A percentile compares a stretch with the other conserved stretches of the same genome.
phyloP scores from a whole-genome alignment of 2,888 invertebrate genomes.

The Spatulosminthurus flaviceps region DNA sequence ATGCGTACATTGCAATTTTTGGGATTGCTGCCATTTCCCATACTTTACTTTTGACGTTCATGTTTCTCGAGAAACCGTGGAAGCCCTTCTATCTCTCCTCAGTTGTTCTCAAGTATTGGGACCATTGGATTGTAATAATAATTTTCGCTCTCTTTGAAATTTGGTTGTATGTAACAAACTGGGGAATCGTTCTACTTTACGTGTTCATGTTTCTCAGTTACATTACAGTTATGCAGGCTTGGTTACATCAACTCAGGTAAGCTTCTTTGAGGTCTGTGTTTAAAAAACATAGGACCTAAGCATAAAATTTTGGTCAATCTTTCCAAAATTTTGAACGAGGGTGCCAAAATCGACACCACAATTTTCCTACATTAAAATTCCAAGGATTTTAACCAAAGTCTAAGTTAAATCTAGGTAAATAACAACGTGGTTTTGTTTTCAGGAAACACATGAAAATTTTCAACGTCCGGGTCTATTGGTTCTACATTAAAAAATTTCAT shows the following conservation, averaged over 20 bases:
- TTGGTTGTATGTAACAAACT: neutral
- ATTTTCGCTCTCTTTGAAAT: neutral
- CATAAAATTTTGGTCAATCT: no score
- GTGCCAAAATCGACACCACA: no score
- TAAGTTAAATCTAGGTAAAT: no score
- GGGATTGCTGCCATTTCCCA: neutral
- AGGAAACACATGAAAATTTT: neutral
- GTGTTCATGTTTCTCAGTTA: slow-evolving; percentile 1
- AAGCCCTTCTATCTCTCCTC: neutral
- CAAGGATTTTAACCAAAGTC: no score
- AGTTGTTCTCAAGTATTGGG: neutral
- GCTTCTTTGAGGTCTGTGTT: no score
- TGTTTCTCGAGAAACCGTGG: neutral
- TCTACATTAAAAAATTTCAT: neutral
- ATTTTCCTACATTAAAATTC: no score
- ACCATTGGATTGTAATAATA: neutral
- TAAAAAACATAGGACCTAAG: no score
- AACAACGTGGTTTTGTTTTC: no score
- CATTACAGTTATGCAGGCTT: neutral
- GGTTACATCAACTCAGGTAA: no score
- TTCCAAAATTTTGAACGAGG: no score
- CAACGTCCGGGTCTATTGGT: neutral
- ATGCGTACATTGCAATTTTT: no score
- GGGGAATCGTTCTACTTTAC: neutral
- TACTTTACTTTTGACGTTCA: neutral